These are phyloP conservation scores for Peucedramus taeniatus DNA, from an alignment of 2,113 vertebrate species.

Conservation along the genomic window DNA sequence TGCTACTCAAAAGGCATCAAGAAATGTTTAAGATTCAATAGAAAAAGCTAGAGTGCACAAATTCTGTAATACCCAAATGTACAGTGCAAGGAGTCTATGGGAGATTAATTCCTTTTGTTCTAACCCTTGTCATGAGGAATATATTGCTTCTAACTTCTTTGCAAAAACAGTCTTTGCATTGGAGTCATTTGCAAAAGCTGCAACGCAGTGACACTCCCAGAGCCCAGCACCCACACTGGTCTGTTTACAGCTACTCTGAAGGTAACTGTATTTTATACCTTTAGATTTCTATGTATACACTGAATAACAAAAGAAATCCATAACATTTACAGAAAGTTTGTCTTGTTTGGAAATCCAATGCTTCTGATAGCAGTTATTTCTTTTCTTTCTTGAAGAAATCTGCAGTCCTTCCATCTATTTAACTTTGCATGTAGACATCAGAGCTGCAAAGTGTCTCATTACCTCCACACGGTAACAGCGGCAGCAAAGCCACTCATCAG, in stretches of 20 bases:
- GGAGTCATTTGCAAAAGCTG: background rate
- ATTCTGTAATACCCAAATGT: background rate
- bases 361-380: background rate
- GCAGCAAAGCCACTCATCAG: background rate
- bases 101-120: background rate
- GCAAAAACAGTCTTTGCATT: background rate
- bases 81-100: background rate
- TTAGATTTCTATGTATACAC: background rate
- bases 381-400: background rate
- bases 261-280: background rate
- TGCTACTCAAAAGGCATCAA: background rate
- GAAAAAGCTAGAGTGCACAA: background rate
- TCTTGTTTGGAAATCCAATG: background rate
- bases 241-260: background rate
- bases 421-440: background rate
- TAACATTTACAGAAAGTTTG: background rate
- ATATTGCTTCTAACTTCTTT: background rate
- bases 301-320: background rate
- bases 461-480: background rate
- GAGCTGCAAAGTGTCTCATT: background rate
- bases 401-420: background rate
- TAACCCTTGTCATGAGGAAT: background rate
- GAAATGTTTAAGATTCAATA: background rate
- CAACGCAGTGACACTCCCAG: background rate
- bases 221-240: background rate